A percentile compares a stretch with the other conserved stretches of the same genome.
These are phyloP conservation scores for Premnoplex brunnescens DNA, from an alignment of 2,797 vertebrate genomes.

Conservation along the genomic window DNA sequence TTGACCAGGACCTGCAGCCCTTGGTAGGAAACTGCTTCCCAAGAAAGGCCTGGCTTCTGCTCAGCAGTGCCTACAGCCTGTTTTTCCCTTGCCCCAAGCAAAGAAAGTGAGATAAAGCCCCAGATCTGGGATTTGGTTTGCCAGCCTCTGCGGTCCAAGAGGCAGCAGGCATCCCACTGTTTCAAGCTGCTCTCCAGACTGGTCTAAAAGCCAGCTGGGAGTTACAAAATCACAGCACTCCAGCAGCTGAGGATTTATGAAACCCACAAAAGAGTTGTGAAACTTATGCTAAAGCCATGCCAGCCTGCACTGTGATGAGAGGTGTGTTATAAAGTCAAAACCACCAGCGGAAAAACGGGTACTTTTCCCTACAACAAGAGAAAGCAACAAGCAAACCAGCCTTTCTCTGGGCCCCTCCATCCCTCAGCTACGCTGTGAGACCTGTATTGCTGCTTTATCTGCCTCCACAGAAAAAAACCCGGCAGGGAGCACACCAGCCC, in stretches of 20 bases:
- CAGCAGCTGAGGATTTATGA: constrained; percentile 18
- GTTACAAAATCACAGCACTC: constrained; percentile 19
- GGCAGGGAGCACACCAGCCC: neutral
- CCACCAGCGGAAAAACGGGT: neutral
- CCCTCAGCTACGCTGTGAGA: fast-evolving
- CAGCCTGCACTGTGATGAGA: neutral
- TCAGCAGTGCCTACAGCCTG: neutral
- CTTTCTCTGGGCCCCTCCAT: neutral
- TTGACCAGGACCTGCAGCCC: neutral
- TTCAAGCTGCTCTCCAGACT: neutral
- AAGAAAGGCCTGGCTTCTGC: neutral
- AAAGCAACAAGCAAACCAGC: neutral
- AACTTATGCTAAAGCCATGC: neutral
- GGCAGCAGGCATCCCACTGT: neutral
- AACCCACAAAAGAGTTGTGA: constrained; percentile 18
- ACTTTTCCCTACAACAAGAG: neutral
- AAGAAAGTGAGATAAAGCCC: neutral
- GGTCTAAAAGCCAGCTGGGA: neutral
- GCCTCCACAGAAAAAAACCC: neutral
- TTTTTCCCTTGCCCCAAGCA: neutral
- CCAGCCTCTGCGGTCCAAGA: fast-evolving
- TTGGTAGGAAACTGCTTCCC: neutral
- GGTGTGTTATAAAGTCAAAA: neutral
- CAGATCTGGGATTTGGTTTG: neutral
- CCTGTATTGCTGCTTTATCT: neutral